Percentiles rank a stretch among this genome's conserved stretches.
phyloP scores from a whole-genome alignment of 2,797 vertebrate species.

The Merluccius polli region DNA sequence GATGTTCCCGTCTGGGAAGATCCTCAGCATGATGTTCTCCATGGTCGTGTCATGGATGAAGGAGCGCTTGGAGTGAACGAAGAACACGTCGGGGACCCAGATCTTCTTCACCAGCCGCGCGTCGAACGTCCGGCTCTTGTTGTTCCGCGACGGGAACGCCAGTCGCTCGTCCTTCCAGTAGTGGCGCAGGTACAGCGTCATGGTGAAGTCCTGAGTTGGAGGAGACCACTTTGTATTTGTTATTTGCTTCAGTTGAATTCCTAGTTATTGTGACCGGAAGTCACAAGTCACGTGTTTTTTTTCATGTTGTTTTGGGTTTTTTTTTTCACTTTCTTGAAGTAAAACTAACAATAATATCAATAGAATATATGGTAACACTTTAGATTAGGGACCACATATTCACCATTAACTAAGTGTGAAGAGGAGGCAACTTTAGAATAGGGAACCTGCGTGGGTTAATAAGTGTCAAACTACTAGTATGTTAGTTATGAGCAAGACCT shows the following conservation, averaged over 20 bases:
- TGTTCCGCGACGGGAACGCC: conserved; percentile 81
- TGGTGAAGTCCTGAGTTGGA: conserved; percentile 84
- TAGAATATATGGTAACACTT: too few relatives aligned
- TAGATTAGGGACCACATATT: too few relatives aligned
- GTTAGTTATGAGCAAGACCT: too few relatives aligned
- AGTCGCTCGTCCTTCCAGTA: conserved; percentile 93
- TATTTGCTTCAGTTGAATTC: neutral
- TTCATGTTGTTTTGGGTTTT: too few relatives aligned
- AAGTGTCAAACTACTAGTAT: too few relatives aligned
- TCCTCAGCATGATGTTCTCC: conserved; percentile 88
- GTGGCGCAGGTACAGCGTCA: conserved; percentile 90
- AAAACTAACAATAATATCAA: too few relatives aligned
- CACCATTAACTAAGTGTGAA: too few relatives aligned
- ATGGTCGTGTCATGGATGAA: conserved; percentile 89
- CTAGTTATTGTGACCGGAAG: neutral
- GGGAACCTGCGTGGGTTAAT: too few relatives aligned
- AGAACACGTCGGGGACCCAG: conserved; percentile 90
- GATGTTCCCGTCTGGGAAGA: conserved; percentile 83
- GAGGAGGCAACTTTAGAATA: too few relatives aligned
- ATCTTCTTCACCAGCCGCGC: conserved; percentile 86
- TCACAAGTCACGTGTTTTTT: too few relatives aligned
- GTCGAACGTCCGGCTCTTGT: conserved; percentile 88
- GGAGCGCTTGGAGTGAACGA: conserved; percentile 88
- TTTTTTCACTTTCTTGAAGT: too few relatives aligned
- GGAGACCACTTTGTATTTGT: neutral